These are phyloP conservation scores for Drosophila maculinotata DNA, from an alignment of 2,888 invertebrate species.

Conservation along the genomic window DNA sequence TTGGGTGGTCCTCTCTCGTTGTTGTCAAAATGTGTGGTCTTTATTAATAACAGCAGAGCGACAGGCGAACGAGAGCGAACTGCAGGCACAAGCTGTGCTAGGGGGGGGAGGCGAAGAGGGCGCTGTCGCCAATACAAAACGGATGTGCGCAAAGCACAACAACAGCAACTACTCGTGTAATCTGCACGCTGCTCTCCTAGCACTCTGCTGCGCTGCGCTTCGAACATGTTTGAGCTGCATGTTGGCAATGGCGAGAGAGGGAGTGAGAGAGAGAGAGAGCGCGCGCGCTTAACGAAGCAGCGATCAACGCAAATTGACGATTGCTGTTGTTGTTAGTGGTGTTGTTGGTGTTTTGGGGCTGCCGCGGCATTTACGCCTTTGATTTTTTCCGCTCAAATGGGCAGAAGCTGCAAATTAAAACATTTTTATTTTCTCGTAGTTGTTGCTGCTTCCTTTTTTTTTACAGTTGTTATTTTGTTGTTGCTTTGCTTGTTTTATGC, in stretches of 20 bases:
- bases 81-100: no score
- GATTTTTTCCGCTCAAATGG: conserved; percentile 76
- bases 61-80: conserved; percentile 36
- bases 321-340: conserved; percentile 24
- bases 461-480: conserved; percentile 45
- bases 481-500: conserved; percentile 45
- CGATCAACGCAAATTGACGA: conserved; percentile 41
- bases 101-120: background rate
- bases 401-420: conserved; percentile 83
- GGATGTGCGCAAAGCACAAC: conserved; percentile 60
- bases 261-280: background rate
- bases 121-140: conserved; percentile 80
- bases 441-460: conserved; percentile 33
- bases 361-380: conserved; percentile 75
- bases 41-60: conserved; percentile 84
- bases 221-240: conserved; percentile 59
- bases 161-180: conserved; percentile 37
- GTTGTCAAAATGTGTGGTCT: conserved; percentile 85
- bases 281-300: conserved; percentile 33
- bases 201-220: conserved; percentile 34
- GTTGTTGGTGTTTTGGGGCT: conserved; percentile 55
- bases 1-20: conserved; percentile 85
- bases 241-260: conserved; percentile 23
- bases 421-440: conserved; percentile 60
- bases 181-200: conserved; percentile 41